A percentile compares a stretch with the other conserved stretches of the same genome.
Conservation (phyloP, 1,140 invertebrate species). For the Xylocopa sonorina region DNA sequence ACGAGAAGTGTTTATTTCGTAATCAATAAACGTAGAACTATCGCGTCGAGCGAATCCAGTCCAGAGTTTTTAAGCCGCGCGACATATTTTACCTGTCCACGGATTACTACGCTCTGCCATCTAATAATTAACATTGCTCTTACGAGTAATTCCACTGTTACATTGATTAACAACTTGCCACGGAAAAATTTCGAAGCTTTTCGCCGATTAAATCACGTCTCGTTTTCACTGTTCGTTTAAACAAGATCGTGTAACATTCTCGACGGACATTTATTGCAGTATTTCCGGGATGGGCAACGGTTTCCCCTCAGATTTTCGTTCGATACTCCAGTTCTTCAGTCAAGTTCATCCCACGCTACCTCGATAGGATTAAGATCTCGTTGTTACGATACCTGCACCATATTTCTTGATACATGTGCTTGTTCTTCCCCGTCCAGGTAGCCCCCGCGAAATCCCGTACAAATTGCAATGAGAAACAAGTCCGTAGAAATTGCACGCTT, state of each 20-base stretch:
- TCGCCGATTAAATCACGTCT: background rate
- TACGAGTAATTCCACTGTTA: background rate
- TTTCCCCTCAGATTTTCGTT: background rate
- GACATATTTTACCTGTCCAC: background rate
- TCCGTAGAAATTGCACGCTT: background rate
- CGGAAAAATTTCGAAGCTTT: background rate
- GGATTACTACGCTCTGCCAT: background rate
- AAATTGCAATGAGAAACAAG: background rate
- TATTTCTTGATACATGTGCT: slow-evolving; percentile 2
- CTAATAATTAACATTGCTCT: background rate
- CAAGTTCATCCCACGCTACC: background rate
- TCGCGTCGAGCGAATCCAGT: background rate
- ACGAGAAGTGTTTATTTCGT: background rate
- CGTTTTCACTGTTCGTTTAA: background rate
- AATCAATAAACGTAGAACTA: background rate
- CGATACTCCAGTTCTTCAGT: background rate
- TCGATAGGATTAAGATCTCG: slow-evolving; percentile 5
- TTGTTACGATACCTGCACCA: background rate
- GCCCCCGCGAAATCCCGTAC: background rate
- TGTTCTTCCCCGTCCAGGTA: background rate
- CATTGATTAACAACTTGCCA: background rate
- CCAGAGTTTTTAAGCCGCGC: background rate
- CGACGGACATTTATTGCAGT: background rate
- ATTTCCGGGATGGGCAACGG: background rate
- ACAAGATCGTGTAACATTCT: background rate